These are phyloP conservation scores for Trissoscelio sp. DNA, from an alignment of 2,888 invertebrate genomes.

Conservation along the genomic window DNA sequence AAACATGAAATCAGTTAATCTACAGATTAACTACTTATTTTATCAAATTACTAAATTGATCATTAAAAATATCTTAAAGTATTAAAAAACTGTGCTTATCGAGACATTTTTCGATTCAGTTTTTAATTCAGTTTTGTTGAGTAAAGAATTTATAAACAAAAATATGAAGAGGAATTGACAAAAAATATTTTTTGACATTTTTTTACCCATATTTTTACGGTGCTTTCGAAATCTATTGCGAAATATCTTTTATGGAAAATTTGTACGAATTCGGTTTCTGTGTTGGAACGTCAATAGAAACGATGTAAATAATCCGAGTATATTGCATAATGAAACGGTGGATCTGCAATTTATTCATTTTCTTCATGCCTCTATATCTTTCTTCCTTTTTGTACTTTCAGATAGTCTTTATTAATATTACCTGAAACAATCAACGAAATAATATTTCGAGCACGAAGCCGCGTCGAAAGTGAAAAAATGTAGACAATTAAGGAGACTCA, in stretches of 20 bases:
- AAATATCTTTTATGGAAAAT: conserved; percentile 21
- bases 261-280: conserved; percentile 11
- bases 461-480: conserved; percentile 14
- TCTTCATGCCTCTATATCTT: conserved; percentile 5
- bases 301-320: conserved; percentile 17
- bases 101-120: too few species aligned
- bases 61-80: too few species aligned
- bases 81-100: too few species aligned
- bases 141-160: too few species aligned
- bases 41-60: too few species aligned
- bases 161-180: too few species aligned
- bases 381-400: not conserved
- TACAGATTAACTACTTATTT: too few species aligned
- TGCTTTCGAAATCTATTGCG: conserved; percentile 21
- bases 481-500: conserved; percentile 31
- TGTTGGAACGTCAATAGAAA: conserved; percentile 35
- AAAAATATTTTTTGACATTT: too few species aligned
- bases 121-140: too few species aligned
- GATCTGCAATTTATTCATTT: conserved; percentile 29
- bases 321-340: conserved; percentile 13
- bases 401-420: conserved; percentile 13
- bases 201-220: too few species aligned
- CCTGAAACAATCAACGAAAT: conserved; percentile 11
- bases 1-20: too few species aligned
- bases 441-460: conserved; percentile 15